Conservation (phyloP, 2,797 vertebrate genomes). For the Vireo griseus region DNA sequence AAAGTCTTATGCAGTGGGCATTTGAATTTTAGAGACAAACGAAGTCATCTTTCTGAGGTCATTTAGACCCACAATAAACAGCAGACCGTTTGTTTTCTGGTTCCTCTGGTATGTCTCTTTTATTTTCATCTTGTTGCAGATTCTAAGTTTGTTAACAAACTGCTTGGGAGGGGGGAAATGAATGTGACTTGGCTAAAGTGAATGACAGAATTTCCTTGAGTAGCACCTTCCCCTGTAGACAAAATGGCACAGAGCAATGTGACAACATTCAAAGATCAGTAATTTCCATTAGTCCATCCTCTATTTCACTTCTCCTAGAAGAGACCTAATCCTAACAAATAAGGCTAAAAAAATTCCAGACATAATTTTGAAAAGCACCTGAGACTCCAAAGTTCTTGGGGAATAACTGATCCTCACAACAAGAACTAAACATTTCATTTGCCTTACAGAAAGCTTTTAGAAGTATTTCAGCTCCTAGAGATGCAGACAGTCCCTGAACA, state of each 20-base stretch:
- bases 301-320: neutral
- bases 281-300: neutral
- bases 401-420: neutral
- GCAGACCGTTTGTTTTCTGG: constrained; percentile 7
- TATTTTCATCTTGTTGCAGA: neutral
- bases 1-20: neutral
- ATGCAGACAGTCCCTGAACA: neutral
- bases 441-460: neutral
- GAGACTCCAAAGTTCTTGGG: neutral
- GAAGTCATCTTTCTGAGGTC: neutral
- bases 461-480: neutral
- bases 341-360: neutral
- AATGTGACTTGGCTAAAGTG: neutral
- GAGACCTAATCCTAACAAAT: neutral
- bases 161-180: neutral
- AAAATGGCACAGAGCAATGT: neutral
- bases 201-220: neutral
- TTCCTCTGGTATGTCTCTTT: neutral
- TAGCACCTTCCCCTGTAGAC: neutral
- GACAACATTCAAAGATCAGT: neutral
- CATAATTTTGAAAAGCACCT: neutral
- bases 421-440: neutral
- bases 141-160: neutral
- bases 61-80: constrained; percentile 50
- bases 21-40: constrained; percentile 6